Conservation (phyloP, 2,888 invertebrate species). For the Tryphoninae sp. region DNA sequence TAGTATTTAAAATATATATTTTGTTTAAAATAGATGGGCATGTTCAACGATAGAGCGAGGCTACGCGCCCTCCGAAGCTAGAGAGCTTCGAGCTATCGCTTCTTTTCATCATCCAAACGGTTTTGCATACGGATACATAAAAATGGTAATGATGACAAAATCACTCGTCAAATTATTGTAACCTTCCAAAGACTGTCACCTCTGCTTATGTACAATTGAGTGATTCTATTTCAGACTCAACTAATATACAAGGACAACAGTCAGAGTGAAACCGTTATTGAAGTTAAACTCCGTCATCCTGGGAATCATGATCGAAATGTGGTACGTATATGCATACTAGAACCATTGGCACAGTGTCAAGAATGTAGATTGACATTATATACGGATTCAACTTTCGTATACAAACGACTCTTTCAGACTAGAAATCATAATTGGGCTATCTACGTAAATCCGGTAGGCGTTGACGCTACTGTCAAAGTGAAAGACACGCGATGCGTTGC, state of each 20-base stretch:
- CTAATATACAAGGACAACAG: conserved; percentile 93
- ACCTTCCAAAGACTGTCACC: background rate
- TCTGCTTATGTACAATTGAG: conserved; percentile 30
- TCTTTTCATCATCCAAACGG: conserved; percentile 95
- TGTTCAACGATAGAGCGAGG: conserved; percentile 93
- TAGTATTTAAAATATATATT: background rate
- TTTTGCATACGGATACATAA: conserved; percentile 92
- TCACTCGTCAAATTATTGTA: background rate
- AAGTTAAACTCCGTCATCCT: conserved; percentile 93
- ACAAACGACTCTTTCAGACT: conserved; percentile 83
- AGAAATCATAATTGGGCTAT: conserved; percentile 94
- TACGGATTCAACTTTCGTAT: conserved; percentile 20
- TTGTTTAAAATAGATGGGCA: conserved; percentile 86
- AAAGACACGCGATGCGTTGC: conserved; percentile 93
- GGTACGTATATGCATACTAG: conserved; percentile 81
- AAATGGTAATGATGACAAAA: conserved; percentile 85
- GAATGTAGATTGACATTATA: conserved; percentile 27
- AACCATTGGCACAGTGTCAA: conserved; percentile 47
- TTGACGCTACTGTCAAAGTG: conserved; percentile 93
- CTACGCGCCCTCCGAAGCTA: conserved; percentile 92
- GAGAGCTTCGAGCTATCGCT: conserved; percentile 92
- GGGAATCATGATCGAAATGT: conserved; percentile 92
- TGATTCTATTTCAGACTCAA: conserved; percentile 86
- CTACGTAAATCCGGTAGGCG: conserved; percentile 95
- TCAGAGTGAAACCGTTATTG: conserved; percentile 94